phyloP scores from a whole-genome alignment of 2,113 vertebrate species.

The Calcarius ornatus region DNA sequence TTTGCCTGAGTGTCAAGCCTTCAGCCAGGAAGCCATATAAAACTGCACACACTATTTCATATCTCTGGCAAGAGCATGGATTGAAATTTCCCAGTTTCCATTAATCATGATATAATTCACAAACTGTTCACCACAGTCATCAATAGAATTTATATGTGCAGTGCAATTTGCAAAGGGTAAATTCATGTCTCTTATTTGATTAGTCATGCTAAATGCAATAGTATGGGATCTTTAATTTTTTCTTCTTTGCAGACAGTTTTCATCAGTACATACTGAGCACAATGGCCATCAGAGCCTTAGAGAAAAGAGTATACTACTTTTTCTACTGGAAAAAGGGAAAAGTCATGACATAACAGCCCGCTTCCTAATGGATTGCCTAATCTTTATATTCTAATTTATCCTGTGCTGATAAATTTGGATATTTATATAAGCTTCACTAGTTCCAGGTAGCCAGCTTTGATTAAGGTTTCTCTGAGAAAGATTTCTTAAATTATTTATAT shows the following conservation, averaged over 20 bases:
- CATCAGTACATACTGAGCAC: not conserved
- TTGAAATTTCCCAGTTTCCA: slow-evolving; percentile 33
- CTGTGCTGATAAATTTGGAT: not conserved
- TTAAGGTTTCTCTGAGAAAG: not conserved
- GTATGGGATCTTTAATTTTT: not conserved
- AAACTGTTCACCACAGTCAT: not conserved
- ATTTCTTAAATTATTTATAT: not conserved
- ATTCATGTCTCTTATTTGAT: not conserved
- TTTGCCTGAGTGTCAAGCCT: not conserved
- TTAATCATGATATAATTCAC: slow-evolving; percentile 30
- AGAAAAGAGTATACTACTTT: fast-evolving
- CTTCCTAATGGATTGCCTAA: not conserved
- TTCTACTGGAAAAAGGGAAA: not conserved
- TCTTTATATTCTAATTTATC: not conserved
- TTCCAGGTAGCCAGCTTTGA: not conserved
- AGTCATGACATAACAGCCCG: fast-evolving
- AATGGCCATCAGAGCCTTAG: not conserved
- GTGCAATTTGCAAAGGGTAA: not conserved
- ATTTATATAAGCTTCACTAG: not conserved
- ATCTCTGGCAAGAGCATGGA: not conserved
- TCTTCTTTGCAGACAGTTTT: not conserved
- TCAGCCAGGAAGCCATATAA: not conserved
- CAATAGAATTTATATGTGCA: not conserved
- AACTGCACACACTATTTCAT: not conserved
- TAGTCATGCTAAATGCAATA: not conserved